A percentile compares a stretch with the other conserved stretches of the same genome.
Evolutionary conservation across 2,797 vertebrate genomes (phyloP).

Genomic region (Danio kyathit): DNA sequence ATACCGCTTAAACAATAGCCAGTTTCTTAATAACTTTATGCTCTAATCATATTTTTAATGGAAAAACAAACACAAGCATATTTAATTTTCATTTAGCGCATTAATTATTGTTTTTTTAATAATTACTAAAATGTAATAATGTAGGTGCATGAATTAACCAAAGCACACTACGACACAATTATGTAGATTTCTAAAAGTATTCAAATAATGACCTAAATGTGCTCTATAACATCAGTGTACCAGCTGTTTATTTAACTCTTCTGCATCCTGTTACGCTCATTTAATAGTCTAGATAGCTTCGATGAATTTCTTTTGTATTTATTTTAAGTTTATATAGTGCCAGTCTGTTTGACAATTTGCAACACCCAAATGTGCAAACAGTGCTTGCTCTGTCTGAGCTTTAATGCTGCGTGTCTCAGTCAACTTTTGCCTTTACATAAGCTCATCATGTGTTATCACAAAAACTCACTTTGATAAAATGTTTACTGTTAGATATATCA

Average conservation of each 20-base stretch:
- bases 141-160: neutral
- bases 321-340: neutral
- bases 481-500: neutral
- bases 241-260: constrained; percentile 4
- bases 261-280: neutral
- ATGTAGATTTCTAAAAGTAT: neutral
- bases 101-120: neutral
- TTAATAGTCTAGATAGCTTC: neutral
- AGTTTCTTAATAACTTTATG: neutral
- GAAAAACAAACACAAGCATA: neutral
- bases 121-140: neutral
- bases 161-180: neutral
- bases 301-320: constrained; percentile 6
- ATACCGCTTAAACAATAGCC: neutral
- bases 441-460: constrained; percentile 9
- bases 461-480: neutral
- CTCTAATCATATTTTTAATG: neutral
- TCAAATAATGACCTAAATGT: neutral
- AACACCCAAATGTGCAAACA: constrained; percentile 48
- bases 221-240: neutral
- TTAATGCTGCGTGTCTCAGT: neutral
- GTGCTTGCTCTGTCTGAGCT: constrained; percentile 10
- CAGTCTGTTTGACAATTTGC: constrained; percentile 10
- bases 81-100: neutral
- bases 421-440: neutral